A percentile compares a stretch with the other conserved stretches of the same genome.
phyloP scores from a whole-genome alignment of 2,888 invertebrate species.

The Drosophila nigricruria region DNA sequence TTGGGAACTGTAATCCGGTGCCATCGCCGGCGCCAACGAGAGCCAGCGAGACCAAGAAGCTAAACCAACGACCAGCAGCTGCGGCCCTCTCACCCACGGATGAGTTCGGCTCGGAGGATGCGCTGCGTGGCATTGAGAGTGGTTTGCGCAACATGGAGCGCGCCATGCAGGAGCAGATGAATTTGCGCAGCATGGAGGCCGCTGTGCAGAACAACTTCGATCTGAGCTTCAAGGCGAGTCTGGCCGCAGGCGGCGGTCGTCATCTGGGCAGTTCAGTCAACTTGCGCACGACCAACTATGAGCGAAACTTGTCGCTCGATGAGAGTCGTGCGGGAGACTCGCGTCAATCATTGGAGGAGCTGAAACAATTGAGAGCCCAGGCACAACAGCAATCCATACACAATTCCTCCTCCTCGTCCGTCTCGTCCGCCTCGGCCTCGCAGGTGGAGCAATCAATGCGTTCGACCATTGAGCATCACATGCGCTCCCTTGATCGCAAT shows the following conservation, averaged over 20 bases:
- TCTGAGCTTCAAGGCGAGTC: constrained; percentile 78
- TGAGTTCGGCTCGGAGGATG: constrained; percentile 85
- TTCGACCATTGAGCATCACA: constrained; percentile 85
- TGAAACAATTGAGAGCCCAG: constrained; percentile 82
- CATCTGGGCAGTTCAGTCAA: constrained; percentile 76
- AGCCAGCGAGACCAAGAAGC: constrained; percentile 79
- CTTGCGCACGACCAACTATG: constrained; percentile 75
- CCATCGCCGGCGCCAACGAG: constrained; percentile 82
- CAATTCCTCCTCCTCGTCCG: constrained; percentile 64
- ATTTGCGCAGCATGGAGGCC: constrained; percentile 83
- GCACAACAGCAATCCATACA: constrained; percentile 79
- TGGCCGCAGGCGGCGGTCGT: constrained; percentile 64
- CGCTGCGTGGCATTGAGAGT: constrained; percentile 85
- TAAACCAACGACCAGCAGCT: constrained; percentile 41
- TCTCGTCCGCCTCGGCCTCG: constrained; percentile 49
- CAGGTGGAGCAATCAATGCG: constrained; percentile 83
- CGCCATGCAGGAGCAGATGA: constrained; percentile 86
- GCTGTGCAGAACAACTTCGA: constrained; percentile 81
- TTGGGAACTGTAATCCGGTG: constrained; percentile 56
- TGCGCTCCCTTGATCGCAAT: constrained; percentile 85
- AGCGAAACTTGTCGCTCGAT: constrained; percentile 83
- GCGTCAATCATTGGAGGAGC: constrained; percentile 82
- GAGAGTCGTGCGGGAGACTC: constrained; percentile 77
- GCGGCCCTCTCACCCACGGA: constrained; percentile 81
- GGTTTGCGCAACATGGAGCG: constrained; percentile 85